Base-by-base conservation (phyloP, 2,113 vertebrate genomes). In the Hoplias malabaricus region DNA sequence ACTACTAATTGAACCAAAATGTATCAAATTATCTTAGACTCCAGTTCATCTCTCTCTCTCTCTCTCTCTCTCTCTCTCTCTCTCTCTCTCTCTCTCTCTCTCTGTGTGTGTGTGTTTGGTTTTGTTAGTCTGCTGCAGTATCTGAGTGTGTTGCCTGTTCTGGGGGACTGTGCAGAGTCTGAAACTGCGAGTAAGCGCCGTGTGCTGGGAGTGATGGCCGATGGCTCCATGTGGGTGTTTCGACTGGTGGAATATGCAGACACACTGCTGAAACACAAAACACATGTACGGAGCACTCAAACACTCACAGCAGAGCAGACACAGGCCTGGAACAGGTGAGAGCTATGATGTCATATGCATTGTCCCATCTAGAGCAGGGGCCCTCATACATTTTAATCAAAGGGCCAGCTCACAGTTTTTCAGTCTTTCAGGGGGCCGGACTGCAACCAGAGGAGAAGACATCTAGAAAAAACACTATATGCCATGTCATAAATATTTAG, bases 51-150 rank as follows among this genome's bases (percentile, higher is more conserved):
- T 27, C 19, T 19, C 19, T 9, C 12, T 12, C 53, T 38, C 13
- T 73, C 42, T 40, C 23, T 13, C 10, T 34, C 8, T 31, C 31
- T 5, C 10, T 38, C 19, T 57, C 4, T 11, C 5, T 23, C 23
- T 5, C 19, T 31, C 19, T 50, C 2, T 14, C 3, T 33, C n/a
- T 31, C 21, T 29, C 8, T 14, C 14, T 38, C 33, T 12, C 0
- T 0, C 89, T n/a, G n/a, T n/a, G n/a, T n/a, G n/a, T n/a, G n/a
- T n/a, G n/a, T n/a, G n/a, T n/a, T n/a, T n/a, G n/a, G n/a, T n/a
- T n/a, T n/a, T n/a, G n/a, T n/a, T n/a, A 99, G 98, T 48, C 88
- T 98, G 63, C 93, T 99, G 59, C 89, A 96, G 88, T 90, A 91
- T 43, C 84, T 99, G 85, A 97, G 94, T 85, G 86, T 88, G 0